Evolutionary conservation across 35 echinoderm and acorn worm genomes (phyloP), one percentile per base, ranked within the genome.

Genomic region (Heliocidaris erythrogramma): DNA sequence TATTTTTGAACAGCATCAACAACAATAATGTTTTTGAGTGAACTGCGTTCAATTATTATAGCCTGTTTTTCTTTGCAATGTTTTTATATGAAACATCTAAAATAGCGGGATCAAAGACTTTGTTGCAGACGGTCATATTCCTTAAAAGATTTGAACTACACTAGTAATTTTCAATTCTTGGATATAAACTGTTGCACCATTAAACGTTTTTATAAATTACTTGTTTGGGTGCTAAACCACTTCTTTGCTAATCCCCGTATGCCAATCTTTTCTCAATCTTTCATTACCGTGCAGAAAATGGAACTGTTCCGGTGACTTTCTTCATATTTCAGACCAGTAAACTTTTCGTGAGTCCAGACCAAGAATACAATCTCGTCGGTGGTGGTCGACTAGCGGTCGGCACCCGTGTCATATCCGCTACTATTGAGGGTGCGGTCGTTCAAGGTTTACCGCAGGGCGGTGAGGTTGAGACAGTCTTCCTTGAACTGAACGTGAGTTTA

Each of bases 301-400:
- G 50, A 32, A 52, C 14, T 59, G 50, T 92, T 30, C 91, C 91
- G 9, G 50, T 92, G 47, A 92, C 31, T 52, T 92, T 92, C 91
- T 59, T 92, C 91, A 59, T 92, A 30, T 92, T 92, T 21, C 47
- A 92, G 49, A 49, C 31, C 47, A 92, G 91, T 59, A 92, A 92
- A 48, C 27, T 92, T 2, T 92, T 92, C 49, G 6, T 48, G 16
- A 92, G 91, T 59, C 48, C 47, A 59, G 91, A 92, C 48, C 91
- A 92, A 92, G 11, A 2, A 30, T 92, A 92, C 49, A 11, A 92
- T 49, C 29, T 92, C 29, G 91, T 17, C 13, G 47, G 31, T 48
- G 49, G 49, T 30, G 16, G 91, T 52, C 91, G 91, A 49, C 29
- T 92, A 48, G 27, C 49, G 13, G 91, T 92, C n/a, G 91, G 91